Evolutionary conservation across 2,888 invertebrate species (phyloP), one percentile per base, ranked within the genome.

Genomic region (Chorisops tibialis): DNA sequence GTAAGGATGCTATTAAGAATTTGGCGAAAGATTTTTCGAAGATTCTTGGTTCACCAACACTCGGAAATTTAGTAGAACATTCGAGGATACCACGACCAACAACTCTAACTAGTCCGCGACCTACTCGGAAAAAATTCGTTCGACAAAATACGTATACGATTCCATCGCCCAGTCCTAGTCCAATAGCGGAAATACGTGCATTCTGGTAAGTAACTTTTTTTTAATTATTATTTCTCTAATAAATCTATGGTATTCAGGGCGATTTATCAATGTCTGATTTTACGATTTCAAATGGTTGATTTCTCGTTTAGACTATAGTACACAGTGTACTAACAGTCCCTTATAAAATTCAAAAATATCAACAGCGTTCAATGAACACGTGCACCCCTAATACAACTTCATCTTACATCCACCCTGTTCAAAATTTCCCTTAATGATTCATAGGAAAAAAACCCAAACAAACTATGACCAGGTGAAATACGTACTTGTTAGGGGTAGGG

Each of bases 1-100:
- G 84, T 70, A 83, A 82, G 69, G 82, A 81, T 68, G 80, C 80
- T 39, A 82, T 83, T 11, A 81, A 81, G 63, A 78, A 78, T 63
- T 74, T 83, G 65, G 83, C 83, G 12, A 80, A 80, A 66, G 78
- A 79, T 49, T 75, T 75, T 64, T 71, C 72, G 0, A 74, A 75
- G 66, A 67, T 70, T 2, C 68, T 68, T 59, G 62, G 43, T 9
- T 61, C 52, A n/a, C 61, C 61, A 12, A 41, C 5, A n/a, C 18
- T 48, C 5, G 48, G 54, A 2, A 54, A 39, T 48, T 12, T 35
- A 37, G 47, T 21, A 7, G 41, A 49, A 11, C 24, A 61, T 11
- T 65, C 76, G 1, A 71, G 71, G 22, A 78, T 78, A 63, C 78
- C 78, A 1, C 69, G 77, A 4, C 78, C 77, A 21, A 78, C 71